Percentiles rank a stretch among this genome's conserved stretches.
phyloP scores from a whole-genome alignment of 2,888 invertebrate genomes.

The Hirtodrosophila cameraria region DNA sequence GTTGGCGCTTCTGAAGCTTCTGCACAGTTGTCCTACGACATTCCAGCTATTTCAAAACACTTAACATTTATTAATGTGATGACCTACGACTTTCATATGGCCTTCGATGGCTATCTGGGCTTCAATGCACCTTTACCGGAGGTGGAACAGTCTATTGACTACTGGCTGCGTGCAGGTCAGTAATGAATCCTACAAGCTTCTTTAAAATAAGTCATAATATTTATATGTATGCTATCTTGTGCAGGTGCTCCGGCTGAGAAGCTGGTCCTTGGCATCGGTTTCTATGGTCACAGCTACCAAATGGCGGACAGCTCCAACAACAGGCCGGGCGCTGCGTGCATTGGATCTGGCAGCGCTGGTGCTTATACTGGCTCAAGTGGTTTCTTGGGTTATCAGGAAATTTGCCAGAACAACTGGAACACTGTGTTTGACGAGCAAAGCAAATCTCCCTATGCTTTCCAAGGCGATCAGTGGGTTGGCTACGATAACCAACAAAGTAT shows the following conservation, averaged over 20 bases:
- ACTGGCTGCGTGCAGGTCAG: constrained; percentile 88
- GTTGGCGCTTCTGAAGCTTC: constrained; percentile 72
- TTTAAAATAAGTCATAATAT: background rate
- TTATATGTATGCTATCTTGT: too few species aligned
- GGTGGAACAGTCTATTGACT: constrained; percentile 92
- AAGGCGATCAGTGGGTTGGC: constrained; percentile 95
- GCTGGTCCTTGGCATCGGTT: constrained; percentile 93
- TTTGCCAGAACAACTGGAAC: constrained; percentile 71
- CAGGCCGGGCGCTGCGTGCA: constrained; percentile 53
- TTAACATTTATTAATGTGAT: constrained; percentile 75
- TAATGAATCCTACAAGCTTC: too few species aligned
- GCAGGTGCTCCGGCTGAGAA: constrained; percentile 88
- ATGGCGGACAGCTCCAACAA: constrained; percentile 85
- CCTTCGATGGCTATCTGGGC: constrained; percentile 58
- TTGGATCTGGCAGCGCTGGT: constrained; percentile 54
- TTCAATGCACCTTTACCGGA: constrained; percentile 85
- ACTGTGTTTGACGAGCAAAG: constrained; percentile 49
- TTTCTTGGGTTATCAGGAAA: constrained; percentile 67
- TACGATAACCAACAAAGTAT: constrained; percentile 94
- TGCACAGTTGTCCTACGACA: constrained; percentile 67
- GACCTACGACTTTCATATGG: constrained; percentile 74
- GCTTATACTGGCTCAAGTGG: constrained; percentile 51
- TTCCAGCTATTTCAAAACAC: constrained; percentile 64
- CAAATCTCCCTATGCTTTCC: constrained; percentile 89
- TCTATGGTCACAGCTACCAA: constrained; percentile 93